Evolutionary conservation across 2,797 vertebrate genomes (phyloP).

Genomic region (Hydrophis major): DNA sequence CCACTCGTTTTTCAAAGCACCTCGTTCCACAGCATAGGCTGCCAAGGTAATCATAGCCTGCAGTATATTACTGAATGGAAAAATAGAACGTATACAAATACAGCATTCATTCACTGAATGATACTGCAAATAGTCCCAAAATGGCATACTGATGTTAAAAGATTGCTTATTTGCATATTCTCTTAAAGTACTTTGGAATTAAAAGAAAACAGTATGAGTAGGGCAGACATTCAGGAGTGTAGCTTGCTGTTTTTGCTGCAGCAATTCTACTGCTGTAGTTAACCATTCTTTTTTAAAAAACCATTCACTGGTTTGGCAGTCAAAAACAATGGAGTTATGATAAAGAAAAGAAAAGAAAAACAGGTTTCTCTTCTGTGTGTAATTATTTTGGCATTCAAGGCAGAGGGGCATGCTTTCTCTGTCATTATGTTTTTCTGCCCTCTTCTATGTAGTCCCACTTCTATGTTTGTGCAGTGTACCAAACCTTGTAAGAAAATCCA

Average conservation of each 20-base stretch:
- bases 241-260: not conserved
- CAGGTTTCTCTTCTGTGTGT: not conserved
- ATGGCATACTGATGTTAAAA: not conserved
- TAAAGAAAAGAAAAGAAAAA: not conserved
- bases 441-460: not conserved
- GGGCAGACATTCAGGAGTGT: not conserved
- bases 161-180: not conserved
- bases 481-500: not conserved
- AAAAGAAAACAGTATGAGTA: not conserved
- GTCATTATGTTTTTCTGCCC: not conserved
- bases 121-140: not conserved
- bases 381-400: not conserved
- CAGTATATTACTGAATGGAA: not conserved
- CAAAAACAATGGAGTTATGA: not conserved
- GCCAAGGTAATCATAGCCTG: not conserved
- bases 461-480: not conserved
- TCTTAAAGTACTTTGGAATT: not conserved
- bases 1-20: not conserved
- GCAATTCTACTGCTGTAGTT: not conserved
- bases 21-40: not conserved
- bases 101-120: not conserved
- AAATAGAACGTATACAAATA: not conserved
- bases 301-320: not conserved
- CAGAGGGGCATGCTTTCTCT: not conserved
- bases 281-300: not conserved